Percentiles rank a stretch among this genome's conserved stretches.
phyloP scores from a whole-genome alignment of 2,797 vertebrate species.

The Pterois miles region DNA sequence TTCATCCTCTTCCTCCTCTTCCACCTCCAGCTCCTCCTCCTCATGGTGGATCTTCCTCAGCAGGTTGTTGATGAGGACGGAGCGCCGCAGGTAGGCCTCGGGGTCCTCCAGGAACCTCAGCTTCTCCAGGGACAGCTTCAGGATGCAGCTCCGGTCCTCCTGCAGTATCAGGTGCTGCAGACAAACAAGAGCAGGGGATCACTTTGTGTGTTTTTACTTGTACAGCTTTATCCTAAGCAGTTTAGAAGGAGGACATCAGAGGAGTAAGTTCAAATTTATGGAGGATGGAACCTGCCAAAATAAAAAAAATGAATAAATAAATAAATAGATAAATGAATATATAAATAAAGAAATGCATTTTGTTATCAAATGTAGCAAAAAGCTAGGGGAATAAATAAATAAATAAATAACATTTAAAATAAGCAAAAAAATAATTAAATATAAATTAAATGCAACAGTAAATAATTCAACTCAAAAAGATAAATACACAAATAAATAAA shows the following conservation, averaged over 20 bases:
- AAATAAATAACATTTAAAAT: no score
- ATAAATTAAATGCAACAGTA: no score
- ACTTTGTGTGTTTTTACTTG: background rate
- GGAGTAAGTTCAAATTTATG: no score
- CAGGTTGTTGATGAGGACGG: slow-evolving; percentile 98
- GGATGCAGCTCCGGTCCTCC: slow-evolving; percentile 95
- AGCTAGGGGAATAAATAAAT: no score
- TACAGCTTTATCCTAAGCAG: background rate
- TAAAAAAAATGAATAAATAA: no score
- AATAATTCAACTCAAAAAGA: no score
- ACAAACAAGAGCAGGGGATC: background rate
- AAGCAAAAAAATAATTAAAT: no score
- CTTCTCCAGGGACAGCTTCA: slow-evolving; percentile 96
- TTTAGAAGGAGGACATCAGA: background rate
- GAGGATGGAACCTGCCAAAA: no score
- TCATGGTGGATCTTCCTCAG: slow-evolving; percentile 91
- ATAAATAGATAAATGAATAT: no score
- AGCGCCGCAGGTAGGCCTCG: slow-evolving; percentile 93
- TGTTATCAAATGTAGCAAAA: no score
- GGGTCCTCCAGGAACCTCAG: slow-evolving; percentile 97
- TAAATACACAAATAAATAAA: no score
- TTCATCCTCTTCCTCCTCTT: slow-evolving; percentile 85
- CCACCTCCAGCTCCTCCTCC: slow-evolving; percentile 87
- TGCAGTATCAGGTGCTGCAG: slow-evolving; percentile 93
- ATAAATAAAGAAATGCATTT: fast-evolving